These are phyloP conservation scores for Sycophila texana DNA, from an alignment of 2,888 invertebrate species.

Conservation along the genomic window DNA sequence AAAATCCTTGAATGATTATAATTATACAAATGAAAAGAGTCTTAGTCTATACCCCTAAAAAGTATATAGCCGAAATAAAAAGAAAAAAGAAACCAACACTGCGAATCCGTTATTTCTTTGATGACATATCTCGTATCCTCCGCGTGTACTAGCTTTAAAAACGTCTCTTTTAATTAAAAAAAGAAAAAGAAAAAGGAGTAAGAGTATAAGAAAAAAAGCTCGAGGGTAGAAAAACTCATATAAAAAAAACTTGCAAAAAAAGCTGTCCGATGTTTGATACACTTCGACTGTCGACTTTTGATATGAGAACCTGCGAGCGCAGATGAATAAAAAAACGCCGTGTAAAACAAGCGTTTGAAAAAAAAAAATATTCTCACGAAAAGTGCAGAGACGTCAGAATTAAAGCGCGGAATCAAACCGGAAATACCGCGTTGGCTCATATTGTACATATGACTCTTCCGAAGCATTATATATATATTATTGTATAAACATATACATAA, in stretches of 20 bases:
- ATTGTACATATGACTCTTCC: constrained; percentile 49
- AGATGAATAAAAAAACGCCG: not conserved
- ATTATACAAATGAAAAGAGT: too few species aligned
- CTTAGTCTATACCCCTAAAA: too few species aligned
- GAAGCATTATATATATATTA: constrained; percentile 33
- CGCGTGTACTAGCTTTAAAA: not conserved
- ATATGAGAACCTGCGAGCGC: not conserved
- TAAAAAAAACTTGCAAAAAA: constrained; percentile 10
- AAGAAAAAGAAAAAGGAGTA: not conserved
- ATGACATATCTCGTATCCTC: constrained; percentile 34
- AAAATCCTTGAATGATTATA: too few species aligned
- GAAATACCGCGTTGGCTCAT: constrained; percentile 3
- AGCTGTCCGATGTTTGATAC: constrained; percentile 18
- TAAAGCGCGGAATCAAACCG: not conserved
- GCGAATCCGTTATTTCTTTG: constrained; percentile 16
- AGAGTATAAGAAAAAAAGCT: not conserved
- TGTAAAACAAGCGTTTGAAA: not conserved
- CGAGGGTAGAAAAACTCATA: not conserved
- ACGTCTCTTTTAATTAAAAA: not conserved
- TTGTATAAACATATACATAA: constrained; percentile 40
- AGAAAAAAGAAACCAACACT: not conserved
- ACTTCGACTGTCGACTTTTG: constrained; percentile 13
- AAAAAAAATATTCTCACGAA: not conserved
- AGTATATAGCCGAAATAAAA: not conserved
- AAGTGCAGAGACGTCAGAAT: not conserved